These are phyloP conservation scores for Gasterosteus nipponicus DNA, from an alignment of 2,113 vertebrate genomes.

Conservation along the genomic window DNA sequence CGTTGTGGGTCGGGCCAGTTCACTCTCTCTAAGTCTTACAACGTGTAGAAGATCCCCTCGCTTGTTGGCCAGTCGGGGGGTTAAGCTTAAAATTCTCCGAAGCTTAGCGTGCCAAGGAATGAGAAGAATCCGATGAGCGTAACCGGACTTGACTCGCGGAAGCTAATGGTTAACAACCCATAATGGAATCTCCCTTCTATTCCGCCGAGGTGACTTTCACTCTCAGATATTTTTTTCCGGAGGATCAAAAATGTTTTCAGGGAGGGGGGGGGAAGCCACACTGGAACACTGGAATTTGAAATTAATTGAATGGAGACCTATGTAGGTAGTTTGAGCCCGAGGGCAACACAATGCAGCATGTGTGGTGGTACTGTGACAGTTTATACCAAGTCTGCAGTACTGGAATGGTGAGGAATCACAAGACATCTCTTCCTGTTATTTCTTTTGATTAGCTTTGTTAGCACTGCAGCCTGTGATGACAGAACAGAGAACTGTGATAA, in stretches of 20 bases:
- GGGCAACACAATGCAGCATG: not conserved
- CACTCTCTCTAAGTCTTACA: constrained; percentile 21
- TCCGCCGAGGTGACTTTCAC: constrained; percentile 38
- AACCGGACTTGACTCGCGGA: constrained; percentile 64
- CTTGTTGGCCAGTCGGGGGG: constrained; percentile 31
- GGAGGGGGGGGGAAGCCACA: constrained; percentile 36
- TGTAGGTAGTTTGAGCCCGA: not conserved
- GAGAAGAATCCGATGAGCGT: constrained; percentile 63
- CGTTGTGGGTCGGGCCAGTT: constrained; percentile 37
- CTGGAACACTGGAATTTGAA: constrained; percentile 51
- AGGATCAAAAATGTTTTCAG: constrained; percentile 33
- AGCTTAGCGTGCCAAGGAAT: constrained; percentile 64
- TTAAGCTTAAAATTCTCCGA: constrained; percentile 59
- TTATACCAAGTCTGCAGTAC: not conserved
- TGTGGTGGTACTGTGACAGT: not conserved
- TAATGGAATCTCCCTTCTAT: constrained; percentile 62
- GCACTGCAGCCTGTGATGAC: not conserved
- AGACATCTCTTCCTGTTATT: not conserved
- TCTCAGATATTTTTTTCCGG: constrained; percentile 36
- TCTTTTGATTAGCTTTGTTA: constrained; percentile 2
- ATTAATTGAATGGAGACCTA: constrained; percentile 17
- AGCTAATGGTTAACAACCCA: constrained; percentile 65
- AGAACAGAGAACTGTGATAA: no score
- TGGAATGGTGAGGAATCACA: not conserved
- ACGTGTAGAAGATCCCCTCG: constrained; percentile 24